Base-by-base conservation (phyloP, 2,888 invertebrate species). In the Frankliniella fusca region DNA sequence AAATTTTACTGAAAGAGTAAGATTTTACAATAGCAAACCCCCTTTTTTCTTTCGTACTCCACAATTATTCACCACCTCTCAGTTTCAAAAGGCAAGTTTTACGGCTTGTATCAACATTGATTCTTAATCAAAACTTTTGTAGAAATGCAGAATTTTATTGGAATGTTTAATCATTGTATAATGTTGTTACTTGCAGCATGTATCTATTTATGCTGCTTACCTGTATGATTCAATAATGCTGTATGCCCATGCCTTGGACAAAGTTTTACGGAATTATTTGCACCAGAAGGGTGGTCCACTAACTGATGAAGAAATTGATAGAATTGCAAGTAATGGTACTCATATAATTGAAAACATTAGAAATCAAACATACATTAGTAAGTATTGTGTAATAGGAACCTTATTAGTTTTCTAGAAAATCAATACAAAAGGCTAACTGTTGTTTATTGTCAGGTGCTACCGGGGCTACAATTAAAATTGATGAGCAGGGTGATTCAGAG, bases 161-260 rank as follows among this genome's bases (percentile, higher is more conserved):
- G n/a, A n/a, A n/a, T 20, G 81, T 85, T 86, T 83, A 87, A 87
- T 85, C 87, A 87, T 80, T 61, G 70, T 80, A n/a, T n/a, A 27
- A 81, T 83, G 83, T 84, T 84, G 86, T 83, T 85, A 85, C 83
- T 91, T 92, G 84, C 90, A 95, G 94, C 94, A 93, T 88, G 94
- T 97, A 80, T 94, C 95, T 76, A 94, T 97, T 85, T 96, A 96
- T 88, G 98, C 98, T 83, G 97, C 96, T 80, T 97, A 98, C 89
- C 91, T 97, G 85, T 98, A 98, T 88, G 98, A 99, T 89, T 96
- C 98, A 0, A 95, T 98, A 70, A 93, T 93, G 87, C 90, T 98
- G 54, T 99, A 98, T 88, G 97, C 97, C 38, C 91, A 91, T 85
- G 97, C 98, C 1, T 89, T 98, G 85, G 92, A 96, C 86, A 91